Percentiles rank a stretch among this genome's conserved stretches.
Evolutionary conservation across 2,797 vertebrate genomes (phyloP).

Genomic region (Corythornis leucogaster): DNA sequence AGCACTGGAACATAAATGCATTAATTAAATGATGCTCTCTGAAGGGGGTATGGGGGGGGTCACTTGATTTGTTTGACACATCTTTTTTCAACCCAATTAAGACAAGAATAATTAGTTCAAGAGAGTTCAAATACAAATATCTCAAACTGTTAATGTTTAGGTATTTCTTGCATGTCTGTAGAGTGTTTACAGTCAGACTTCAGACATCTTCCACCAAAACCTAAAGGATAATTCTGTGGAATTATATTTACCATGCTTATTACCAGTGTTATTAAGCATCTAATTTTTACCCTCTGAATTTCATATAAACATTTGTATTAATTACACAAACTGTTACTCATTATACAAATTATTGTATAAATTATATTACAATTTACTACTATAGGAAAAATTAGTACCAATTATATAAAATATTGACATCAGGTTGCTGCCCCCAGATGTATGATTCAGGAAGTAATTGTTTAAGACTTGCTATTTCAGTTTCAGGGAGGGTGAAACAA

Average conservation of each 20-base stretch:
- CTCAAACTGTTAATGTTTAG: not conserved
- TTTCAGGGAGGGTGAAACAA: not conserved
- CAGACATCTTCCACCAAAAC: not conserved
- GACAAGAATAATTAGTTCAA: not conserved
- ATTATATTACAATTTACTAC: not conserved
- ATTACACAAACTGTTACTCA: not conserved
- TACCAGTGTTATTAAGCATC: not conserved
- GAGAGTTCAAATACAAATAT: not conserved
- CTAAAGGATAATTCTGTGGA: not conserved
- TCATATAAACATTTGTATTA: not conserved
- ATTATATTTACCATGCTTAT: not conserved
- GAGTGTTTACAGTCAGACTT: not conserved
- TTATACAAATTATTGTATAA: not conserved
- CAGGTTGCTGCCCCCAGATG: not conserved
- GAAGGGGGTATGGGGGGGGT: accelerated
- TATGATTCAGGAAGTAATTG: not conserved
- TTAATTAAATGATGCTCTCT: not conserved
- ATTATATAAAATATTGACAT: not conserved
- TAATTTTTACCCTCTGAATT: not conserved
- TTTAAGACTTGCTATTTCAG: not conserved
- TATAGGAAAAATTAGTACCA: not conserved
- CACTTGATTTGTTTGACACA: not conserved
- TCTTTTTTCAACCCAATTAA: not conserved
- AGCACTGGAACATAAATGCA: not conserved
- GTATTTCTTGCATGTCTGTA: not conserved